Evolutionary conservation across 2,888 invertebrate species (phyloP), one percentile per base, ranked within the genome.

Genomic region (Leucophenga montana): DNA sequence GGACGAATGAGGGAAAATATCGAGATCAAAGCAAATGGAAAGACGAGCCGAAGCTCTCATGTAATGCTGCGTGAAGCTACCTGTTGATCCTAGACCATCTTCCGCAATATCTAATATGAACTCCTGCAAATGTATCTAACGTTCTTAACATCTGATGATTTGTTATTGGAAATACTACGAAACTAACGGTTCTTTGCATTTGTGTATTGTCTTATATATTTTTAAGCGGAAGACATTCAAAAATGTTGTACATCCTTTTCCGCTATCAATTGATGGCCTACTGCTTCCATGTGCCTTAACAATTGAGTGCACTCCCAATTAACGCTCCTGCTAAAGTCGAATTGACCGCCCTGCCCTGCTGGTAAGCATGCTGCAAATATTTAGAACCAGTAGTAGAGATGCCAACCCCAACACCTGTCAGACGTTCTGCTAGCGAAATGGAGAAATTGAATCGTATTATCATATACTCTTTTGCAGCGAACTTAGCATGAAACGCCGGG

Each of bases 241-340:
- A 83, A 75, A 82, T 82, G 82, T 84, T 80, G 83, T 84, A 80
- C 81, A 84, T 81, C 4, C 79, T 84, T 84, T 78, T n/a, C n/a
- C n/a, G n/a, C n/a, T n/a, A n/a, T n/a, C n/a, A n/a, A n/a, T n/a
- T n/a, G n/a, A n/a, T n/a, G n/a, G n/a, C n/a, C n/a, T n/a, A n/a
- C n/a, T n/a, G n/a, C n/a, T n/a, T n/a, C n/a, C n/a, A n/a, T 33
- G 33, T 33, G 39, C 8, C 3, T 39, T 5, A 39, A 33, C 8
- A 33, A 5, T 3, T 5, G 8, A 39, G 3, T 5, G 8, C 8
- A 39, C 1, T 39, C 9, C 1, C 8, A 5, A 8, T 3, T 39
- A 1, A 39, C 3, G 9, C n/a, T n/a, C n/a, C n/a, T n/a, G n/a
- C n/a, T n/a, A n/a, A n/a, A n/a, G n/a, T n/a, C n/a, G n/a, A n/a